Percentiles rank a stretch among this genome's conserved stretches.
Evolutionary conservation across 1,140 invertebrate genomes (phyloP).

Genomic region (Drosophila gunungcola): DNA sequence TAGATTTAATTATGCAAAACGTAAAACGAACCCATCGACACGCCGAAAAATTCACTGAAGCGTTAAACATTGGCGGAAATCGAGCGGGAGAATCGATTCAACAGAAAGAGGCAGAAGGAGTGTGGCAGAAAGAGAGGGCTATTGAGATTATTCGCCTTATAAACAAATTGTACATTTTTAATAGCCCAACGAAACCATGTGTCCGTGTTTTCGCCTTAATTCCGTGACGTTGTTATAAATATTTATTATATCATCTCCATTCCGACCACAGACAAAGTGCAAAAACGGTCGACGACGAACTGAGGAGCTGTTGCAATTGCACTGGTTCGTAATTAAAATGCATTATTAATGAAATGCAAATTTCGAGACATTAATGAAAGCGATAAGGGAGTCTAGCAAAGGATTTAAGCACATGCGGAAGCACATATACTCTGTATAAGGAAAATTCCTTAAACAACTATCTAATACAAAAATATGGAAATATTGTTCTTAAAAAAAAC

Average conservation of each 20-base stretch:
- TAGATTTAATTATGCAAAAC: constrained; percentile 65
- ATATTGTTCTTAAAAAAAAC: neutral
- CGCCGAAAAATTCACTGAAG: constrained; percentile 41
- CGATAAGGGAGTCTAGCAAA: constrained; percentile 4
- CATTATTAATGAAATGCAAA: constrained; percentile 67
- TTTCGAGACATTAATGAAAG: constrained; percentile 50
- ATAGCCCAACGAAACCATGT: constrained; percentile 19
- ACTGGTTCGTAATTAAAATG: constrained; percentile 54
- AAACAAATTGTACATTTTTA: constrained; percentile 37
- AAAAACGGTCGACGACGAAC: constrained; percentile 7
- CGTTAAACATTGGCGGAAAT: constrained; percentile 55
- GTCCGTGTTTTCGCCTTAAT: constrained; percentile 18
- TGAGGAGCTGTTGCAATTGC: constrained; percentile 26
- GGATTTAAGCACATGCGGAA: constrained; percentile 2
- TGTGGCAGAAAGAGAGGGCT: constrained; percentile 1
- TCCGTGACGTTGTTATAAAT: constrained; percentile 45
- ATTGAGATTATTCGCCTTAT: constrained; percentile 9
- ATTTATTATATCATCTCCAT: constrained; percentile 57
- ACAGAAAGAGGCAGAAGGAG: constrained; percentile 22
- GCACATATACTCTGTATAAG: neutral
- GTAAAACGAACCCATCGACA: constrained; percentile 41
- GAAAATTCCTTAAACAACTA: neutral
- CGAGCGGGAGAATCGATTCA: constrained; percentile 46
- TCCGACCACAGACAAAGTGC: constrained; percentile 43
- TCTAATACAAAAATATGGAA: neutral